phyloP scores from a whole-genome alignment of 2,113 vertebrate species.

The Chrysemys picta region DNA sequence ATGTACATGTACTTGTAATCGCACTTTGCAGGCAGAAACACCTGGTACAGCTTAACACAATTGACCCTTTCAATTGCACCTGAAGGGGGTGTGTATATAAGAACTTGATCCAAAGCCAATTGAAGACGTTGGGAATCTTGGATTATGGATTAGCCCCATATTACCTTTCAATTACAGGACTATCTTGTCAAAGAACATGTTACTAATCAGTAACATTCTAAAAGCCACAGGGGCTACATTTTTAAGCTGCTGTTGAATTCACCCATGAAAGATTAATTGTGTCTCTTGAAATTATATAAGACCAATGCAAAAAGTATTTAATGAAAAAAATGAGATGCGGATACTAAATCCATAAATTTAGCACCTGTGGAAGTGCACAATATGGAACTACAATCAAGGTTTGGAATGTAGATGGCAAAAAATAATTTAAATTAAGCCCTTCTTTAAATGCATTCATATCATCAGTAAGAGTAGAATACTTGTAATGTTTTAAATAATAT shows the following conservation, averaged over 20 bases:
- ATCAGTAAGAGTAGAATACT: background rate
- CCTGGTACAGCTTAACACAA: background rate
- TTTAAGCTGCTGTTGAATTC: background rate
- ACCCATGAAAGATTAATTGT: conserved; percentile 42
- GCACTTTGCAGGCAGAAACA: background rate
- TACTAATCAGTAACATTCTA: background rate
- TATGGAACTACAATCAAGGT: conserved; percentile 18
- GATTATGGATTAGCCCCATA: background rate
- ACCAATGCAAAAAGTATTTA: background rate
- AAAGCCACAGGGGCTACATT: too few relatives aligned
- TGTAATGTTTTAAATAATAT: background rate
- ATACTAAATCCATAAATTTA: conserved; percentile 26
- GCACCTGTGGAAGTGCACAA: conserved; percentile 50
- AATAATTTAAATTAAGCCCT: conserved; percentile 26
- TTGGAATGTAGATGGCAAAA: conserved; percentile 5
- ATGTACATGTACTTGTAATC: background rate
- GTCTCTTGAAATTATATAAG: conserved; percentile 24
- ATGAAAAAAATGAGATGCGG: conserved; percentile 28
- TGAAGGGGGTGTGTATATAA: background rate
- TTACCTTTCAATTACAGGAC: background rate
- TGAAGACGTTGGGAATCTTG: background rate
- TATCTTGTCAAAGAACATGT: background rate
- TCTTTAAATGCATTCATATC: background rate
- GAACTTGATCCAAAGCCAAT: background rate
- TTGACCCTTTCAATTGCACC: background rate